phyloP scores from a whole-genome alignment of 1,140 invertebrate species.

The Batillaria attramentaria region DNA sequence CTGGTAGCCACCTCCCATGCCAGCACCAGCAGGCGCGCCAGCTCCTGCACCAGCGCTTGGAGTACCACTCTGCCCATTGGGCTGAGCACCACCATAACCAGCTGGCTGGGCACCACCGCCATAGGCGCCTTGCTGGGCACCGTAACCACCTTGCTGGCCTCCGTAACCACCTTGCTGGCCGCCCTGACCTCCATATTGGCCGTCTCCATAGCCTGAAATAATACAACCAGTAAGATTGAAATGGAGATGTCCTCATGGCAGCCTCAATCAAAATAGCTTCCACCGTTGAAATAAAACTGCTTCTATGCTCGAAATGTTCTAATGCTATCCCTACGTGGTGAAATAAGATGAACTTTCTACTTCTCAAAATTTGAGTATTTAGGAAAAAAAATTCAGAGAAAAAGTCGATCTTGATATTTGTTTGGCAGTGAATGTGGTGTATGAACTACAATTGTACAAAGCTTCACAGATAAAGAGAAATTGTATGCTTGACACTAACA shows the following conservation, averaged over 20 bases:
- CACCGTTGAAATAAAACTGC: neutral
- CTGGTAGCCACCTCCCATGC: constrained; percentile 26
- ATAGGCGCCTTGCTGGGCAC: constrained; percentile 23
- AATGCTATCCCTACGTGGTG: neutral
- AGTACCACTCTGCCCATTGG: neutral
- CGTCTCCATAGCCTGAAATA: constrained; percentile 15
- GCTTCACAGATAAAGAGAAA: too few relatives aligned
- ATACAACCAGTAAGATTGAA: neutral
- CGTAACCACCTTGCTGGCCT: too few relatives aligned
- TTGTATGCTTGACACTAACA: too few relatives aligned
- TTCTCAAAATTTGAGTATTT: too few relatives aligned
- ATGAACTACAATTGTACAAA: too few relatives aligned
- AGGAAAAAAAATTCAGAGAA: too few relatives aligned
- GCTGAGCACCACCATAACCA: neutral
- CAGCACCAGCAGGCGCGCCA: too few relatives aligned
- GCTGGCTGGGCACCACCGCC: neutral
- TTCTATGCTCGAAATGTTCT: too few relatives aligned
- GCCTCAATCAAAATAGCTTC: too few relatives aligned
- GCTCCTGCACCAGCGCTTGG: neutral
- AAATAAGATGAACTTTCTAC: neutral
- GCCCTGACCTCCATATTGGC: neutral
- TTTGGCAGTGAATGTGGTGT: too few relatives aligned
- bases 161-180: constrained; percentile 23
- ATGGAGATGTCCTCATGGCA: neutral
- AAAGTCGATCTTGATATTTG: too few relatives aligned